These are phyloP conservation scores for Sebastes cheni DNA, from an alignment of 2,797 vertebrate genomes.

Conservation along the genomic window DNA sequence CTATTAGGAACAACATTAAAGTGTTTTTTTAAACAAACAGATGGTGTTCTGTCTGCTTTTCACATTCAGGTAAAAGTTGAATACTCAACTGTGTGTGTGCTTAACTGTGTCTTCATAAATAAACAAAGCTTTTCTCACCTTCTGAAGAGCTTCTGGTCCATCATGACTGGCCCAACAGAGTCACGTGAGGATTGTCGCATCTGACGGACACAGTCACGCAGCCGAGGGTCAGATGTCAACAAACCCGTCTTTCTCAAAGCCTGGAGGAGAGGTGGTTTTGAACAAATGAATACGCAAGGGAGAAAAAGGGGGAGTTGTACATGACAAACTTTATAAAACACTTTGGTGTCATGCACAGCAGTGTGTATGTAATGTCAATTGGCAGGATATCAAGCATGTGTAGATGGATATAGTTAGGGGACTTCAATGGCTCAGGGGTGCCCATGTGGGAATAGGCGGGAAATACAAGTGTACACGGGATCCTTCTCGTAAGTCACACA, in stretches of 20 bases:
- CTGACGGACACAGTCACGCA: slow-evolving; percentile 86
- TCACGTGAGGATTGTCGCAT: slow-evolving; percentile 81
- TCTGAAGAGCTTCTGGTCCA: slow-evolving; percentile 89
- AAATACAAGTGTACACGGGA: slow-evolving; percentile 7
- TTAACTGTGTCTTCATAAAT: slow-evolving; percentile 4
- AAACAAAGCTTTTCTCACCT: slow-evolving; percentile 75
- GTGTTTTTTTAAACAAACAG: not conserved
- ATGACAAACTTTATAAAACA: not conserved
- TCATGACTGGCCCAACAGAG: slow-evolving; percentile 80
- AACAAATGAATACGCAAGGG: not conserved
- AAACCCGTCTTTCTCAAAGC: slow-evolving; percentile 88
- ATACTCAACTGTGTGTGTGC: not conserved
- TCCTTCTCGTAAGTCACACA: slow-evolving; percentile 9
- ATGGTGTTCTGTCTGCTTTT: not conserved
- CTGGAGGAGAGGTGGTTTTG: slow-evolving; percentile 63
- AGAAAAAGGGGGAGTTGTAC: not conserved
- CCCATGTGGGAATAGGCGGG: slow-evolving; percentile 1
- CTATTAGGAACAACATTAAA: not conserved
- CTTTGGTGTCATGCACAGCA: not conserved
- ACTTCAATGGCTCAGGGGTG: slow-evolving; percentile 7
- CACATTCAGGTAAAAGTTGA: not conserved
- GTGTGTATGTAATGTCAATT: slow-evolving; percentile 7
- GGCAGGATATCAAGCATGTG: slow-evolving; percentile 2
- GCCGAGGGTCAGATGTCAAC: slow-evolving; percentile 89
- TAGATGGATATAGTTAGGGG: not conserved